Base-by-base conservation (phyloP, 2,888 invertebrate genomes). In the Diarsia rubi region DNA sequence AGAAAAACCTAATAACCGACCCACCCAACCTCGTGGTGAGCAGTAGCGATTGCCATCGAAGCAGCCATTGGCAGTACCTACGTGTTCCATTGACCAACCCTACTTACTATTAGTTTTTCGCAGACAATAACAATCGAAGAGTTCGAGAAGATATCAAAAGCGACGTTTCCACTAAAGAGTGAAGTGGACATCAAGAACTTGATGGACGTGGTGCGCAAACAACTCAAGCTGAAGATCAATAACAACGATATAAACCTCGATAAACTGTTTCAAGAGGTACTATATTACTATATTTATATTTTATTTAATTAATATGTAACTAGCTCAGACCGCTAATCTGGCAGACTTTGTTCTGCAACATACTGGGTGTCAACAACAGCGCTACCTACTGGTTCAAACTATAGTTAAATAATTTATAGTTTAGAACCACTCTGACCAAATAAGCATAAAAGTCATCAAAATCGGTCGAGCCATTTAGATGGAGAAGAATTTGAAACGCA, bases 171-270 rank as follows among this genome's bases (percentile, higher is more conserved):
- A 0, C 75, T 96, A 79, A 97, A 97, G 81, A 96, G 93, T 72
- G 96, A 97, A 78, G 95, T 96, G 65, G 97, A 97, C 78, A 93
- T 97, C 64, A 95, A 95, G 79, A 96, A 95, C 76, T 81, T 96
- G 62, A 88, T 86, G 19, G 96, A 96, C 71, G 95, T 94, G 27
- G 92, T 94, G 54, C 91, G 94, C 27, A 96, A 94, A 81, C 97
- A 96, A 79, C 93, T 96, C 9, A 97, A 97, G 84, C 84, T 96
- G 49, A 96, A 96, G 86, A 88, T 94, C 31, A 93, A 91, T 83
- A 86, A 83, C 73, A 92, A 86, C 42, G 95, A 95, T 8, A 82
- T 97, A 64, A 92, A 94, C 81, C 88, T 96, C 79, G 95, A 95
- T 70, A 97, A 96, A 85, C 88, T 97, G 21, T 96, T 97, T 75